Evolutionary conservation across 2,797 vertebrate genomes (phyloP).

Genomic region (Moxostoma hubbsi): DNA sequence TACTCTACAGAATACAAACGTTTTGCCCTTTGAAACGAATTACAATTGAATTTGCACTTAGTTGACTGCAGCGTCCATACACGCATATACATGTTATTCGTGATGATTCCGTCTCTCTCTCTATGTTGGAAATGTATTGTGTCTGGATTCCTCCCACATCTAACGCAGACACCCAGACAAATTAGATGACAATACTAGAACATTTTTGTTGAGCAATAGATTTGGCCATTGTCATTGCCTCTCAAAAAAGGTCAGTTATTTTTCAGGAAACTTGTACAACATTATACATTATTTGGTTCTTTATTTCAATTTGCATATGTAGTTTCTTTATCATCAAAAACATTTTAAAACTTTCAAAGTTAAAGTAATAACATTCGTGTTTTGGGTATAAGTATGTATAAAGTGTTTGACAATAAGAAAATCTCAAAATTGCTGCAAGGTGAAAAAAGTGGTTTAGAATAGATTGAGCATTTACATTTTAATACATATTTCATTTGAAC

Average conservation of each 20-base stretch:
- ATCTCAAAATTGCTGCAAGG: too few species aligned
- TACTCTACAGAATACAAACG: not conserved
- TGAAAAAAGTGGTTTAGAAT: too few species aligned
- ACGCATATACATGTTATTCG: constrained; percentile 5
- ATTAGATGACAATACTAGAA: not conserved
- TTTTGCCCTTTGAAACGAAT: constrained; percentile 15
- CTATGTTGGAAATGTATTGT: constrained; percentile 61
- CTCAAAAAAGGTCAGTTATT: not conserved
- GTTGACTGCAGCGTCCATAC: not conserved
- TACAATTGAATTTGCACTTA: not conserved
- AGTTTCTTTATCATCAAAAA: not conserved
- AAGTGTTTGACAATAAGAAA: too few species aligned
- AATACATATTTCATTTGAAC: too few species aligned
- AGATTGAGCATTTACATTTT: too few species aligned
- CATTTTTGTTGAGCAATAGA: constrained; percentile 49
- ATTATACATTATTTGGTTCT: not conserved
- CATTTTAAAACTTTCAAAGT: too few species aligned
- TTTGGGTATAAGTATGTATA: too few species aligned
- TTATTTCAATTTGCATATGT: not conserved
- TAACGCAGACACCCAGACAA: not conserved
- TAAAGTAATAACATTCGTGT: too few species aligned
- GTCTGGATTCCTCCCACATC: constrained; percentile 60
- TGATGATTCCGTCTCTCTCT: constrained; percentile 12
- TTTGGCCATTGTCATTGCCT: constrained; percentile 14
- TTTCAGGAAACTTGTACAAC: not conserved